Conservation (phyloP, 2,113 vertebrate genomes). For the Diadophis punctatus region DNA sequence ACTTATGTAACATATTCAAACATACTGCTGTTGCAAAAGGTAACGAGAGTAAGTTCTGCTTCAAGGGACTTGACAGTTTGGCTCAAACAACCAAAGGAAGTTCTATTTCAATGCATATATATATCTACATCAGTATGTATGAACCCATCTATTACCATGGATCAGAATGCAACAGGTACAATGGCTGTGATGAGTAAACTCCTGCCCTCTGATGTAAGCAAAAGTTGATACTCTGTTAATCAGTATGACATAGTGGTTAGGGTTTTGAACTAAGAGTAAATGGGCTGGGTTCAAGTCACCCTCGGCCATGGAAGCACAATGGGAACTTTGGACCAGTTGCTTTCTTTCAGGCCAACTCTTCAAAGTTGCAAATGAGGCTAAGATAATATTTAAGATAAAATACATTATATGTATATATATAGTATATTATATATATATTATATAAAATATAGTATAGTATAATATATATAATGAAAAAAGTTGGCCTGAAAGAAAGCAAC, state of each 20-base stretch:
- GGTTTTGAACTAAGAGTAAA: neutral
- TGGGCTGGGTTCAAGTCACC: neutral
- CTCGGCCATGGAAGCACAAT: neutral
- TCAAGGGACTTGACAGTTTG: neutral
- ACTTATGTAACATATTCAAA: neutral
- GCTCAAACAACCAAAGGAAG: neutral
- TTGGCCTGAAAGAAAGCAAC: no score
- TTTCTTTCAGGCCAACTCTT: neutral
- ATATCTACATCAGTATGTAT: neutral
- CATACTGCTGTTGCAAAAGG: neutral
- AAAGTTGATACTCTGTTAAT: neutral
- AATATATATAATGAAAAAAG: no score
- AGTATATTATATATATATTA: no score
- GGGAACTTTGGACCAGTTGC: neutral
- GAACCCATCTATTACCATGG: neutral
- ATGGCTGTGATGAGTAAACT: neutral
- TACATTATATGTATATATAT: no score
- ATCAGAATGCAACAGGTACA: neutral
- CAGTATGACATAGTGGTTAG: neutral
- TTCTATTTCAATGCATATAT: neutral
- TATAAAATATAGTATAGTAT: no score
- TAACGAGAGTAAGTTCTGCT: neutral
- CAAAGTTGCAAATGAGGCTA: no score
- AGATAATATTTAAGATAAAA: no score
- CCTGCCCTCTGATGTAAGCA: neutral